Conservation (phyloP, 2,113 vertebrate species). For the Lasiurus cinereus region DNA sequence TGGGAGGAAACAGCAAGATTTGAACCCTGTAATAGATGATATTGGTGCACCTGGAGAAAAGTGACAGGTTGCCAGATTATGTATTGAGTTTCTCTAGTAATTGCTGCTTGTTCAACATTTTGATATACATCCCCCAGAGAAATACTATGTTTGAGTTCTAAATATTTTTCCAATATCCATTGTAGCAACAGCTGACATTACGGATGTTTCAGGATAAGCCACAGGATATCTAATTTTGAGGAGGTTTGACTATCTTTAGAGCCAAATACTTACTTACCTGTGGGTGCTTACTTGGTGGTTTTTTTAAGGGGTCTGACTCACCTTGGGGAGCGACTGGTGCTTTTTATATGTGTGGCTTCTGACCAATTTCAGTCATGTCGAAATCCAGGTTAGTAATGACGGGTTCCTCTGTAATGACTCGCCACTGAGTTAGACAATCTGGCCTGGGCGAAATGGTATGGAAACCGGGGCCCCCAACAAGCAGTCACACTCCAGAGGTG, state of each 20-base stretch:
- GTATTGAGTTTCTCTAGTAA: constrained; percentile 73
- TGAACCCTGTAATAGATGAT: constrained; percentile 44
- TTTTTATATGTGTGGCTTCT: constrained; percentile 59
- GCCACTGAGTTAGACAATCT: constrained; percentile 26
- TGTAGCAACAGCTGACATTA: constrained; percentile 65
- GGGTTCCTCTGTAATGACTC: constrained; percentile 30
- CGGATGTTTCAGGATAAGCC: constrained; percentile 66
- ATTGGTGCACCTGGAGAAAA: constrained; percentile 70
- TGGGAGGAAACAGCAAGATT: constrained; percentile 61
- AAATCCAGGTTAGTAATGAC: constrained; percentile 50
- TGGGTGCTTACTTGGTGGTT: background rate
- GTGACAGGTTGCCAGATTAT: constrained; percentile 61
- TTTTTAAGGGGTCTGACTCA: constrained; percentile 47
- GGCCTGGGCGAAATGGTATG: background rate
- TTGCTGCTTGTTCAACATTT: constrained; percentile 71
- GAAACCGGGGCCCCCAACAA: background rate
- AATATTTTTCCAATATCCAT: constrained; percentile 75
- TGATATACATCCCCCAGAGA: constrained; percentile 71
- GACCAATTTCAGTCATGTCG: constrained; percentile 22
- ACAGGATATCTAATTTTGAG: constrained; percentile 40
- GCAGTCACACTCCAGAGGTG: background rate
- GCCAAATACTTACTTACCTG: constrained; percentile 34
- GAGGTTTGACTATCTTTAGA: constrained; percentile 53
- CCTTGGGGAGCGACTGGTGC: constrained; percentile 53
- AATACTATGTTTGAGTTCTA: constrained; percentile 73